Conservation (phyloP, 1,140 invertebrate genomes). For the Camponotus pennsylvanicus region DNA sequence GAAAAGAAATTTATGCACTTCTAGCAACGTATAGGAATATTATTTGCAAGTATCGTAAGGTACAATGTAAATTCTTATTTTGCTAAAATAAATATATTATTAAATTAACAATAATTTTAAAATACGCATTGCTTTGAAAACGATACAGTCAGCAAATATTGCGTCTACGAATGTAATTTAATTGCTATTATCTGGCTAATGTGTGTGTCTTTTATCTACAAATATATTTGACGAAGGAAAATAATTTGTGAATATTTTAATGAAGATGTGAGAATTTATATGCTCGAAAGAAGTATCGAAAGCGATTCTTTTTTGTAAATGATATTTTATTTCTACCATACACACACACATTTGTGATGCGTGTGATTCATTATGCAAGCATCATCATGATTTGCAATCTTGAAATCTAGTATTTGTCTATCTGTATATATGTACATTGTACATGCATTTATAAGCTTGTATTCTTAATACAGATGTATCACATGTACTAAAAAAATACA, state of each 20-base stretch:
- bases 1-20: not conserved
- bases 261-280: too few species aligned
- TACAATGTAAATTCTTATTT: not conserved
- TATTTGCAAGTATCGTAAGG: not conserved
- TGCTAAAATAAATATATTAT: not conserved
- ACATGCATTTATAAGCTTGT: slow-evolving; percentile 14
- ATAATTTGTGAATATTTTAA: not conserved
- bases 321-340: not conserved
- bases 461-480: not conserved
- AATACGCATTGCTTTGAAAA: not conserved
- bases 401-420: slow-evolving; percentile 18
- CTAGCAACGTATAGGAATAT: not conserved
- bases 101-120: not conserved
- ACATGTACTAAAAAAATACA: not conserved
- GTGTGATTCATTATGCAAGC: slow-evolving; percentile 37
- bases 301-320: not conserved
- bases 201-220: not conserved
- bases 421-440: slow-evolving; percentile 4
- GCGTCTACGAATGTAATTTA: not conserved
- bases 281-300: too few species aligned
- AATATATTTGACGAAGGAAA: not conserved
- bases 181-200: not conserved
- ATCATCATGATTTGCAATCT: slow-evolving; percentile 6
- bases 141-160: not conserved
- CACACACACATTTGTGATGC: not conserved